Base-by-base conservation (phyloP, 2,888 invertebrate genomes). In the Tipula unca region DNA sequence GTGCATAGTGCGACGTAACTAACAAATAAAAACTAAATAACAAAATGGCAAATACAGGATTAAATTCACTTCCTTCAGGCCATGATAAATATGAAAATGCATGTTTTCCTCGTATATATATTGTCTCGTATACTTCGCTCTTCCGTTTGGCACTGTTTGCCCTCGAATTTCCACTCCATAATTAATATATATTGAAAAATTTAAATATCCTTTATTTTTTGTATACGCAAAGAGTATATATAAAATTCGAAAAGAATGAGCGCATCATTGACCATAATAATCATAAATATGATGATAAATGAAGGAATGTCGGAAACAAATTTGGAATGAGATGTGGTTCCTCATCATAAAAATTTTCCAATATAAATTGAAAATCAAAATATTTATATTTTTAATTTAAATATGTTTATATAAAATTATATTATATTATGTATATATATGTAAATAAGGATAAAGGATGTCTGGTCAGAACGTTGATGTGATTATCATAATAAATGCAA, bases 281-380 rank as follows among this genome's bases (percentile, higher is more conserved):
- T 69, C 10, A 69, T 69, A 69, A 32, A 32, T 32, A 32, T 32
- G 32, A 39, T 17, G 48, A 48, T 25, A 69, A 25, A 20, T 69
- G n/a, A 48, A 48, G n/a, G n/a, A 48, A 4, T 48, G 48, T 48
- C 3, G n/a, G 3, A 3, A 48, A 14, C 14, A 14, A 48, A 69
- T 69, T 20, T 69, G 25, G 69, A 10, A 69, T 69, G 69, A 69
- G 69, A 20, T 69, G 25, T 25, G 13, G 69, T 48, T 48, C 3
- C 48, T 48, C 48, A n/a, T 48, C 48, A n/a, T 48, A 48, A 32
- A n/a, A 48, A n/a, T 10, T 25, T 69, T 48, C 5, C 20, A 69
- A 69, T 48, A 69, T 69, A 69, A 69, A 69, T 69, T 69, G 69
- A 69, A 69, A 25, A 69, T 69, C 69, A 69, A 69, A 69, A 69